phyloP scores from a whole-genome alignment of 2,888 invertebrate genomes.

The Diplazon laetatorius region DNA sequence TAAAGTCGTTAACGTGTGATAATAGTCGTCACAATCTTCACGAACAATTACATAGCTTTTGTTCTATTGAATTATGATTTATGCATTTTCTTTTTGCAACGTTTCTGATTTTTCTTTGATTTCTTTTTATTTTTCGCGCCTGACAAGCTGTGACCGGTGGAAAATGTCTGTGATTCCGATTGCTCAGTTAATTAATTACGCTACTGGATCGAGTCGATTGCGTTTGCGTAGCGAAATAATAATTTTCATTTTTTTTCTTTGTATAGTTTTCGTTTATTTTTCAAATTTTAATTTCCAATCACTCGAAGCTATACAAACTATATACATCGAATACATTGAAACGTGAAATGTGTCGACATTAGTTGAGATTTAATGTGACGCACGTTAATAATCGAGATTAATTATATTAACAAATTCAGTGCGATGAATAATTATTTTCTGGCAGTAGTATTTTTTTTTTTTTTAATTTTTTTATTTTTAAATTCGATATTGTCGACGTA shows the following conservation, averaged over 20 bases:
- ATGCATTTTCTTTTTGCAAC: neutral
- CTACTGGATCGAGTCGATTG: conserved; percentile 34
- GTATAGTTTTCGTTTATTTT: conserved; percentile 19
- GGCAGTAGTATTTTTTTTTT: neutral
- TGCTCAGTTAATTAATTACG: conserved; percentile 73
- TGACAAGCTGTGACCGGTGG: conserved; percentile 19
- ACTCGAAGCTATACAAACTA: too few species aligned
- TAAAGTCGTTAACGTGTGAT: neutral
- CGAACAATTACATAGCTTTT: conserved; percentile 6
- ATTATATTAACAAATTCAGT: conserved; percentile 13
- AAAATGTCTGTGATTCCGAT: conserved; percentile 72
- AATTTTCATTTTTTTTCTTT: too few species aligned
- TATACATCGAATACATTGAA: conserved; percentile 60
- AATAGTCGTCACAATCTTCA: neutral
- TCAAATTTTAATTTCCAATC: too few species aligned
- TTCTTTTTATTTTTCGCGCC: conserved; percentile 17
- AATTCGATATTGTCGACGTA: conserved; percentile 7
- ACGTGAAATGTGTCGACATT: conserved; percentile 22
- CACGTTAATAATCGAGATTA: conserved; percentile 38
- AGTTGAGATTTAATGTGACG: neutral
- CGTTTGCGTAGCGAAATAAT: conserved; percentile 7
- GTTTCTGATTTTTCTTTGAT: neutral
- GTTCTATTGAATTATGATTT: neutral
- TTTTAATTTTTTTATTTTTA: neutral
- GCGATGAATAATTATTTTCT: neutral